Conservation (phyloP, 2,888 invertebrate genomes). For the Eulithis prunata region DNA sequence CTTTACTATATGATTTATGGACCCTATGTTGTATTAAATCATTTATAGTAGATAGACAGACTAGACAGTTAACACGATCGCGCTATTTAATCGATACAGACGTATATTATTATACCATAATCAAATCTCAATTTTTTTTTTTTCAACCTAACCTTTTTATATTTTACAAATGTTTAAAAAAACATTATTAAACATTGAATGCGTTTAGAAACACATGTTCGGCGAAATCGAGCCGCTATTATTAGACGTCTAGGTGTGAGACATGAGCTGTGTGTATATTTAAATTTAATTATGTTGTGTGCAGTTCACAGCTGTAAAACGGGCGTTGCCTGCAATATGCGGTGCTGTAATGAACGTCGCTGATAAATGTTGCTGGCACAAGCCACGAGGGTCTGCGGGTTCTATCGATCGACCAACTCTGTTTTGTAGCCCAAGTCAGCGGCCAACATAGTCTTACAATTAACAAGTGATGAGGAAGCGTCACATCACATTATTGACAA, state of each 20-base stretch:
- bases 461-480: too few species aligned
- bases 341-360: slow-evolving; percentile 29
- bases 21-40: too few species aligned
- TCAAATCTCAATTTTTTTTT: too few species aligned
- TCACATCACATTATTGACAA: neutral
- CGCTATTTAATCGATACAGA: too few species aligned
- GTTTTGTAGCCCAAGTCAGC: too few species aligned
- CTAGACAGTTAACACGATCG: too few species aligned
- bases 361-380: slow-evolving; percentile 35
- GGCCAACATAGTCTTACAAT: too few species aligned
- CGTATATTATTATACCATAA: too few species aligned
- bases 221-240: slow-evolving; percentile 44
- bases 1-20: too few species aligned
- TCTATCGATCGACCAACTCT: neutral
- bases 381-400: slow-evolving; percentile 18
- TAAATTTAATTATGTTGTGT: slow-evolving; percentile 48
- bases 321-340: slow-evolving; percentile 35
- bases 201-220: slow-evolving; percentile 40
- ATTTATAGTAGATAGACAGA: too few species aligned
- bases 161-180: too few species aligned
- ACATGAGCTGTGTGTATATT: slow-evolving; percentile 44
- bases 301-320: slow-evolving; percentile 34
- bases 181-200: slow-evolving; percentile 33
- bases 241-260: slow-evolving; percentile 48
- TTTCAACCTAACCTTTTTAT: too few species aligned